Evolutionary conservation across 2,113 vertebrate species (phyloP).

Genomic region (Gavialis gangeticus): DNA sequence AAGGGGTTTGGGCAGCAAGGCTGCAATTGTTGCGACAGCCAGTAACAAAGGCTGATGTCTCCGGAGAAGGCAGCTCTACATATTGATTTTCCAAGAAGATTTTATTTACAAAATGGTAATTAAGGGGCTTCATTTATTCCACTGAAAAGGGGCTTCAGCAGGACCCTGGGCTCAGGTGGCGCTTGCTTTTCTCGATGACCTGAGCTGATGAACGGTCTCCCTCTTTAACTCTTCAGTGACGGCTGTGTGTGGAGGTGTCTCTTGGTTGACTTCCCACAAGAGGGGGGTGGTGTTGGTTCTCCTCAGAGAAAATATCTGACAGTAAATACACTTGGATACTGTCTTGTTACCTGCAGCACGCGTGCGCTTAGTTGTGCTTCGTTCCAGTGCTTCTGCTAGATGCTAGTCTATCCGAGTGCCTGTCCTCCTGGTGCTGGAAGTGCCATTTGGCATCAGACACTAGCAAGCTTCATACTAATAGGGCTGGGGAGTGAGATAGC

Average conservation of each 20-base stretch:
- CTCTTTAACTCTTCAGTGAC: neutral
- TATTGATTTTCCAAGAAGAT: slow-evolving; percentile 67
- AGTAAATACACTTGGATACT: neutral
- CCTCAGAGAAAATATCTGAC: neutral
- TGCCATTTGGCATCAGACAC: neutral
- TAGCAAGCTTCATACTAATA: neutral
- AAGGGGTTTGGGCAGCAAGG: slow-evolving; percentile 10
- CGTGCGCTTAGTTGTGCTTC: neutral
- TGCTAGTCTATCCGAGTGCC: rapidly evolving
- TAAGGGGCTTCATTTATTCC: slow-evolving; percentile 58
- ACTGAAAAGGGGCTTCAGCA: neutral
- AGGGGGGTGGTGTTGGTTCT: rapidly evolving
- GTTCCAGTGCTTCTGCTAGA: neutral
- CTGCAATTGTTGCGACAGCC: neutral
- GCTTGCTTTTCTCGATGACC: slow-evolving; percentile 14
- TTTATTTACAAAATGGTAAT: slow-evolving; percentile 74
- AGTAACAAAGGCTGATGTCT: slow-evolving; percentile 48
- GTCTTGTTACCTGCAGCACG: neutral
- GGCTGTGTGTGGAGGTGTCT: neutral
- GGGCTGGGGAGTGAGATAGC: slow-evolving; percentile 3
- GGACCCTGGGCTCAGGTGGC: slow-evolving; percentile 43
- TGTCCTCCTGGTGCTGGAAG: neutral
- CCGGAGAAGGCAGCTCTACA: slow-evolving; percentile 42
- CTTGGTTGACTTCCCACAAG: neutral
- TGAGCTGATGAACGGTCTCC: neutral